Evolutionary conservation across 2,113 vertebrate species (phyloP).

Genomic region (Megaceryle torquata): DNA sequence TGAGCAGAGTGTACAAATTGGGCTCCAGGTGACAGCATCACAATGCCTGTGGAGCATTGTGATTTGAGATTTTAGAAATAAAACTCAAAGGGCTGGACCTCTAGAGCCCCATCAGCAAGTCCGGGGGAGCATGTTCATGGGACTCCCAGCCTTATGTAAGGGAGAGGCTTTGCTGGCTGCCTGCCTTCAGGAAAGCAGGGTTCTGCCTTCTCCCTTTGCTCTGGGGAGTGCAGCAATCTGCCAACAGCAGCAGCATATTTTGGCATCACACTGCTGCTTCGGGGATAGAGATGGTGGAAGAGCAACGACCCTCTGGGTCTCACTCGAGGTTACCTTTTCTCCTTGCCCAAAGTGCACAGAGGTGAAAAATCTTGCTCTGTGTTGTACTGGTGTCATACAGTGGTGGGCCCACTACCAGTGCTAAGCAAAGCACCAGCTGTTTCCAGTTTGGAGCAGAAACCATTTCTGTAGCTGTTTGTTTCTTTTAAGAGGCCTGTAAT

Average conservation of each 20-base stretch:
- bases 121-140: background rate
- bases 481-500: background rate
- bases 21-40: fast-evolving
- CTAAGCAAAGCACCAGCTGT: background rate
- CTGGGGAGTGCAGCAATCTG: background rate
- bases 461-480: background rate
- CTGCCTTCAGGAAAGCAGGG: background rate
- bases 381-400: background rate
- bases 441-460: background rate
- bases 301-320: background rate
- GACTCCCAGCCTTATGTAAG: background rate
- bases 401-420: background rate
- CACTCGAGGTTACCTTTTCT: background rate
- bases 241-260: background rate
- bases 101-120: background rate
- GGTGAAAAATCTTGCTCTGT: background rate
- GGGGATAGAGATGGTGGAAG: background rate
- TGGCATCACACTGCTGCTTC: background rate
- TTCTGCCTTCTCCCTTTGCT: constrained; percentile 1
- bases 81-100: background rate
- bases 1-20: background rate
- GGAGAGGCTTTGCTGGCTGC: constrained; percentile 5
- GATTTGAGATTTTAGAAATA: background rate
- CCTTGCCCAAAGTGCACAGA: background rate
- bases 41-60: fast-evolving